These are phyloP conservation scores for Dipus sagitta DNA, from an alignment of 2,797 vertebrate species.

Conservation along the genomic window DNA sequence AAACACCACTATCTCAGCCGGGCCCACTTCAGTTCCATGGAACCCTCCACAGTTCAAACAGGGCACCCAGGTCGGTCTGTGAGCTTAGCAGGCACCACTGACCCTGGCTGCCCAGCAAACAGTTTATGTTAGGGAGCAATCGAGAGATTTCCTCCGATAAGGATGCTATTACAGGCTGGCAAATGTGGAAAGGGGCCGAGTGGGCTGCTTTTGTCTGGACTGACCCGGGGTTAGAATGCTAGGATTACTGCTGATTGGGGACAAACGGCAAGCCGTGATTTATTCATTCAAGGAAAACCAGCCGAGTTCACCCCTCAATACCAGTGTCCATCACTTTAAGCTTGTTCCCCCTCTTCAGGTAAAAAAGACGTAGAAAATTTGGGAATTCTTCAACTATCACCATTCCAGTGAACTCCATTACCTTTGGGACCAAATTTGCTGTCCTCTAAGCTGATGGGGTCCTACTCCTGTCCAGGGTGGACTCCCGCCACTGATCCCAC, in stretches of 20 bases:
- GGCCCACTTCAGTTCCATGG: constrained; percentile 54
- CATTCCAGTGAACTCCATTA: constrained; percentile 70
- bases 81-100: constrained; percentile 73
- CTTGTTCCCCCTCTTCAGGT: constrained; percentile 26
- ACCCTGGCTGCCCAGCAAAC: constrained; percentile 75
- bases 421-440: constrained; percentile 70
- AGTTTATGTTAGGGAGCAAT: constrained; percentile 82
- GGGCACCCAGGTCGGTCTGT: constrained; percentile 67
- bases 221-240: constrained; percentile 80
- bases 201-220: constrained; percentile 77
- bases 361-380: constrained; percentile 67
- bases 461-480: not conserved
- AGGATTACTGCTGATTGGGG: constrained; percentile 83
- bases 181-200: constrained; percentile 76
- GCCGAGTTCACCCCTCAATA: constrained; percentile 78
- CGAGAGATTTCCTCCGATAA: constrained; percentile 82
- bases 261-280: constrained; percentile 82
- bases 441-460: not conserved
- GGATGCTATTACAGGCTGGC: constrained; percentile 84
- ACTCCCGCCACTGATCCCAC: not conserved
- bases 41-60: constrained; percentile 73
- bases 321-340: constrained; percentile 73
- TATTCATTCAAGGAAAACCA: constrained; percentile 84
- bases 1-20: not conserved
- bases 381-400: constrained; percentile 71